Conservation (phyloP, 2,797 vertebrate genomes). For the Coendou prehensilis region DNA sequence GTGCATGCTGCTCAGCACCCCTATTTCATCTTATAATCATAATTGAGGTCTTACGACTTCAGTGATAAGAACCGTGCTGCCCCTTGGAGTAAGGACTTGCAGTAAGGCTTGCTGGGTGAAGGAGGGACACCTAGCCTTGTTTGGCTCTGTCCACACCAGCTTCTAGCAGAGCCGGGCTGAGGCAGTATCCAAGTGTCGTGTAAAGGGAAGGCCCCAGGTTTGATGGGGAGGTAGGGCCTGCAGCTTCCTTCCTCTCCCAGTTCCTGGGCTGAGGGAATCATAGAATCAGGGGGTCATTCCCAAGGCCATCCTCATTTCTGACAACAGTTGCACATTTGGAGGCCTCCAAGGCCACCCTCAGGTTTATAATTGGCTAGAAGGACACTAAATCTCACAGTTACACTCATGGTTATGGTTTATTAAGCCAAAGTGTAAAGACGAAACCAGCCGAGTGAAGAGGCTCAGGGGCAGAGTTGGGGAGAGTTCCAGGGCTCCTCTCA, state of each 20-base stretch:
- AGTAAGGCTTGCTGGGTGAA: not conserved
- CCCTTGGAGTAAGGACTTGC: too few relatives aligned
- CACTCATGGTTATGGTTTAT: not conserved
- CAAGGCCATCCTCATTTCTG: not conserved
- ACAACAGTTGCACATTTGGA: not conserved
- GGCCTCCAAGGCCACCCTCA: not conserved
- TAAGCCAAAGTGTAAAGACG: not conserved
- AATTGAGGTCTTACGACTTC: not conserved
- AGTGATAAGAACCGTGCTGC: not conserved
- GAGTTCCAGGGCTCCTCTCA: not conserved
- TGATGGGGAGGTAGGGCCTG: not conserved
- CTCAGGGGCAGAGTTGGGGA: fast-evolving
- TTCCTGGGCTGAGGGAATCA: not conserved
- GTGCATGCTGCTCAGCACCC: too few relatives aligned
- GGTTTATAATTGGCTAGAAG: not conserved
- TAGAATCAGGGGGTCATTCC: not conserved
- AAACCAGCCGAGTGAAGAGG: not conserved
- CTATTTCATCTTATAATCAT: not conserved
- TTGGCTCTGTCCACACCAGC: too few relatives aligned
- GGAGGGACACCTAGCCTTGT: not conserved
- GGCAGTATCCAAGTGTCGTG: fast-evolving
- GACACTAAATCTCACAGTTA: not conserved
- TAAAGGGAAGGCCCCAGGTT: not conserved
- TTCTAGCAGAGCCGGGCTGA: not conserved
- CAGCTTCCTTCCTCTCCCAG: not conserved